Conservation (phyloP, 2,888 invertebrate species). For the Ennomos quercinarius region DNA sequence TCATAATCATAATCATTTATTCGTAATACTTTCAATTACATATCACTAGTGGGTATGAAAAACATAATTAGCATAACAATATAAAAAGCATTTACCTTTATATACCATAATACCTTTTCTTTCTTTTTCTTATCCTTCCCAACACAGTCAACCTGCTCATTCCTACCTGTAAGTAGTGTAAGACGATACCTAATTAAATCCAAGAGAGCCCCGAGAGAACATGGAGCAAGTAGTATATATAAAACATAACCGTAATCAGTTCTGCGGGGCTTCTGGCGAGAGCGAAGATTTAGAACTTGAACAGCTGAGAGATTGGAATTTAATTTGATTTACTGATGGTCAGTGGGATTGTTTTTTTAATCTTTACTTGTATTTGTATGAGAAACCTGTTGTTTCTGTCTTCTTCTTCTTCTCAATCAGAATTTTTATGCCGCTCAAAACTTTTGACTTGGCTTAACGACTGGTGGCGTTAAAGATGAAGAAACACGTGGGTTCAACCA, state of each 20-base stretch:
- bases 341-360: conserved; percentile 11
- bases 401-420: no score
- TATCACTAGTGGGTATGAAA: no score
- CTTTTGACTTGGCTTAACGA: no score
- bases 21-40: no score
- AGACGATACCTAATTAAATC: conserved; percentile 80
- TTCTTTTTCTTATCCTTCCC: no score
- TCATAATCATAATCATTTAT: no score
- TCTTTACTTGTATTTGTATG: neutral
- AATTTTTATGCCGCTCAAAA: no score
- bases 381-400: neutral
- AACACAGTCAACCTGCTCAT: conserved; percentile 53
- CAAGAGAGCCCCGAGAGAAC: conserved; percentile 59
- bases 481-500: no score
- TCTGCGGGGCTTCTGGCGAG: conserved; percentile 31
- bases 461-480: no score
- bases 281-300: conserved; percentile 23
- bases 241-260: conserved; percentile 42
- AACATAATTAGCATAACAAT: no score
- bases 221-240: conserved; percentile 32
- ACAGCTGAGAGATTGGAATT: conserved; percentile 21
- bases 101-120: no score
- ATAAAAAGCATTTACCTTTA: no score
- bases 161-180: conserved; percentile 64
- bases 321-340: conserved; percentile 25